Conservation (phyloP, 2,113 vertebrate species). For the Forbesichthys papilliferus region DNA sequence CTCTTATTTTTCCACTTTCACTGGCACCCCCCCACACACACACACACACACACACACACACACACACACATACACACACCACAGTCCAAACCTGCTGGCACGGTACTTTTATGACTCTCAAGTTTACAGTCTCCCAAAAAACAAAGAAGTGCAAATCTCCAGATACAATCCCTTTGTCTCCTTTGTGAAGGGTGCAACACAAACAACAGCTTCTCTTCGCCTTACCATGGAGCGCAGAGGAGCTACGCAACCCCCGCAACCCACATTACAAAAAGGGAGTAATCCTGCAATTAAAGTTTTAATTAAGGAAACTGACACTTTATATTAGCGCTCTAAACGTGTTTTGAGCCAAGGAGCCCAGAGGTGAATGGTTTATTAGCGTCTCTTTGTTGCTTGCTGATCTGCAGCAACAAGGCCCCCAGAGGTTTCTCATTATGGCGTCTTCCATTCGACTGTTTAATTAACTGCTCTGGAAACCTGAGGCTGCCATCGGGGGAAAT, state of each 20-base stretch:
- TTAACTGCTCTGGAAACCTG: slow-evolving; percentile 73
- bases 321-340: slow-evolving; percentile 66
- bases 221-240: slow-evolving; percentile 43
- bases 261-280: slow-evolving; percentile 65
- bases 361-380: slow-evolving; percentile 73
- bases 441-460: slow-evolving; percentile 78
- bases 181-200: slow-evolving; percentile 50
- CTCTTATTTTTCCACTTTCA: not conserved
- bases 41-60: slow-evolving; percentile 1
- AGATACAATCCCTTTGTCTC: slow-evolving; percentile 33
- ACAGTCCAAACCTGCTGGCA: slow-evolving; percentile 22
- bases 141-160: slow-evolving; percentile 57
- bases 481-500: slow-evolving; percentile 47
- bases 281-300: slow-evolving; percentile 80
- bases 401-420: slow-evolving; percentile 68
- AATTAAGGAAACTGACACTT: slow-evolving; percentile 80
- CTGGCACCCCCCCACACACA: slow-evolving; percentile 4
- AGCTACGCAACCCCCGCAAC: slow-evolving; percentile 36
- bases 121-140: slow-evolving; percentile 63
- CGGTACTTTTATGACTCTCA: slow-evolving; percentile 46
- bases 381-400: slow-evolving; percentile 69
- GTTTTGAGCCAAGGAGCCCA: slow-evolving; percentile 68
- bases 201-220: slow-evolving; percentile 62
- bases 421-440: slow-evolving; percentile 77
- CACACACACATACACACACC: slow-evolving; percentile 27